phyloP scores from a whole-genome alignment of 2,113 vertebrate species.

The Onychostoma macrolepis region DNA sequence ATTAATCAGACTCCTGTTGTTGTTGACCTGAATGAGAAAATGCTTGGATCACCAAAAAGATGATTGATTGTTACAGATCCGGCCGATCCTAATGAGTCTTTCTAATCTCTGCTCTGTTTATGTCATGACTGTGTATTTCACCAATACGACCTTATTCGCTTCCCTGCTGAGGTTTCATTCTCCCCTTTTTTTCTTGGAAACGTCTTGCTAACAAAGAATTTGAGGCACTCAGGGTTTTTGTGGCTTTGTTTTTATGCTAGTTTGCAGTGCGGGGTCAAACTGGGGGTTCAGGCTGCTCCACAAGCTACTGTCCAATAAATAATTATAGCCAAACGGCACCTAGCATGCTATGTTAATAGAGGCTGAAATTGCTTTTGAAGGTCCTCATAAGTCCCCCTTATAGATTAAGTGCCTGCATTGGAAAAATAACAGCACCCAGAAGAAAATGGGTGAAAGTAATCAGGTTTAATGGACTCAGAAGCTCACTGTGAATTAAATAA shows the following conservation, averaged over 20 bases:
- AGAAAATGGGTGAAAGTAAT: constrained; percentile 93
- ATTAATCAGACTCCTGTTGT: constrained; percentile 56
- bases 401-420: constrained; percentile 89
- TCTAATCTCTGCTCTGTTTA: constrained; percentile 52
- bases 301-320: constrained; percentile 81
- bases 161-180: constrained; percentile 8
- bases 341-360: constrained; percentile 87
- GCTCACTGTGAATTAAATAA: constrained; percentile 96
- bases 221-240: background rate
- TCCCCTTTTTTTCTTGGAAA: background rate
- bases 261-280: constrained; percentile 72
- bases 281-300: constrained; percentile 68
- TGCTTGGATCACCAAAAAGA: constrained; percentile 56
- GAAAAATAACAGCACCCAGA: constrained; percentile 88
- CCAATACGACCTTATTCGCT: constrained; percentile 22
- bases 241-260: constrained; percentile 44
- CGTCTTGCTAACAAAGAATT: constrained; percentile 13
- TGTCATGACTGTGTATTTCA: constrained; percentile 38
- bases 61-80: constrained; percentile 51
- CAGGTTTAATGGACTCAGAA: constrained; percentile 94
- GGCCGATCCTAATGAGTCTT: constrained; percentile 52
- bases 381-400: constrained; percentile 93
- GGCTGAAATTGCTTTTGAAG: constrained; percentile 91
- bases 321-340: constrained; percentile 84
- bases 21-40: constrained; percentile 54